Base-by-base conservation (phyloP, 2,888 invertebrate genomes). In the Protophormia terraenovae region DNA sequence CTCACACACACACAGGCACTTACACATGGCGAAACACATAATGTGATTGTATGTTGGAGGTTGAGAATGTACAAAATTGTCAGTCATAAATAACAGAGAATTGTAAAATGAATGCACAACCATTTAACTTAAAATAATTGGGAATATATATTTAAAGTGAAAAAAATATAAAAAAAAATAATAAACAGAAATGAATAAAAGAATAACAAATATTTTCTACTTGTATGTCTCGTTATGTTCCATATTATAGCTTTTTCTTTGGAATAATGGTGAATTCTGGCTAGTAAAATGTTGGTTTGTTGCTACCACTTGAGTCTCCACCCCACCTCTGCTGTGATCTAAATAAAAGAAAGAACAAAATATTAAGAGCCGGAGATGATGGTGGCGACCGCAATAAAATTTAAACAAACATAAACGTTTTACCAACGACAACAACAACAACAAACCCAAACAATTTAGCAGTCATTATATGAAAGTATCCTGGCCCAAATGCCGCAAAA, bases 371-470 rank as follows among this genome's bases (percentile, higher is more conserved):
- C 64, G 60, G 82, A 83, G 76, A 77, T 77, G 82, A 77, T 77
- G 81, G 81, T 84, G 84, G 82, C 85, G 85, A 85, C 85, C 85
- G 85, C 85, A 85, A 85, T 85, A 85, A 82, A 85, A 85, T 85
- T 82, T 85, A 78, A 85, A 82, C 85, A 47, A 78, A 53, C 78
- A 81, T 82, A 85, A 85, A 85, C 81, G 78, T 82, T 82, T 81
- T 78, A 81, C 73, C 69, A 82, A 45, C 64, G 66, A 35, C 16
- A 67, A 50, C 55, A 78, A 60, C 27, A 45, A 69, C 41, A 50
- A 55, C 24, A 41, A 77, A 75, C 55, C 69, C 79, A 7, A 71
- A 71, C 80, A 80, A 80, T 80, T 80, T 72, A 67, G 47, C 62
- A 85, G 78, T 85, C 81, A 82, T 82, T 73, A 69, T 72, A 45